phyloP scores from a whole-genome alignment of 2,113 vertebrate genomes.

The Prinia subflava region DNA sequence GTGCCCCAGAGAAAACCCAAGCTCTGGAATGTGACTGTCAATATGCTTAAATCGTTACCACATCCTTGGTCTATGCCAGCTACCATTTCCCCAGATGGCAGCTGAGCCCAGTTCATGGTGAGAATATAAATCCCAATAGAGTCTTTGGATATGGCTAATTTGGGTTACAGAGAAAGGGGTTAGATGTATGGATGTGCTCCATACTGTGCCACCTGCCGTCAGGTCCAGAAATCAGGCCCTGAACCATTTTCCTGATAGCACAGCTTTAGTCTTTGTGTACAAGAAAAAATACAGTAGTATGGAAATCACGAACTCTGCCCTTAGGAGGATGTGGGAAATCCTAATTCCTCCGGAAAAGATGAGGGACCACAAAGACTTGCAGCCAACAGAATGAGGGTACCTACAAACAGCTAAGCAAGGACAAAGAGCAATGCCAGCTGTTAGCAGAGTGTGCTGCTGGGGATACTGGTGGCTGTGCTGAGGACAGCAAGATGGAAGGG shows the following conservation, averaged over 20 bases:
- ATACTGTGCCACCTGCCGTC: not conserved
- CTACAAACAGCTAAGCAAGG: not conserved
- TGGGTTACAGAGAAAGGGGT: not conserved
- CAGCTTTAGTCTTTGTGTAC: not conserved
- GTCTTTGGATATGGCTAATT: not conserved
- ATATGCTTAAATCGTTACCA: not conserved
- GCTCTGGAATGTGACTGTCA: not conserved
- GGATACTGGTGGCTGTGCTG: not conserved
- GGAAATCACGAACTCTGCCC: not conserved
- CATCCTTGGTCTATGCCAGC: not conserved
- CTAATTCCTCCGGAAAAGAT: not conserved
- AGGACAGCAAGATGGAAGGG: not conserved
- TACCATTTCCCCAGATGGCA: not conserved
- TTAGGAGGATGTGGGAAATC: not conserved
- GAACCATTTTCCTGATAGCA: not conserved
- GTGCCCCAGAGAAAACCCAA: not conserved
- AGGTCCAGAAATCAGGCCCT: not conserved
- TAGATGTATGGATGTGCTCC: not conserved
- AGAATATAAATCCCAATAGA: not conserved
- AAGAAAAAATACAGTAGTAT: not conserved
- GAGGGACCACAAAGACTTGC: not conserved
- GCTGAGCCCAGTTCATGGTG: not conserved
- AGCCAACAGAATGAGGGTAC: not conserved
- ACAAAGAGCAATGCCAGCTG: not conserved
- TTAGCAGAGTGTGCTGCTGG: not conserved